Conservation (phyloP, 2,797 vertebrate species). For the Acipenser transmontanus region DNA sequence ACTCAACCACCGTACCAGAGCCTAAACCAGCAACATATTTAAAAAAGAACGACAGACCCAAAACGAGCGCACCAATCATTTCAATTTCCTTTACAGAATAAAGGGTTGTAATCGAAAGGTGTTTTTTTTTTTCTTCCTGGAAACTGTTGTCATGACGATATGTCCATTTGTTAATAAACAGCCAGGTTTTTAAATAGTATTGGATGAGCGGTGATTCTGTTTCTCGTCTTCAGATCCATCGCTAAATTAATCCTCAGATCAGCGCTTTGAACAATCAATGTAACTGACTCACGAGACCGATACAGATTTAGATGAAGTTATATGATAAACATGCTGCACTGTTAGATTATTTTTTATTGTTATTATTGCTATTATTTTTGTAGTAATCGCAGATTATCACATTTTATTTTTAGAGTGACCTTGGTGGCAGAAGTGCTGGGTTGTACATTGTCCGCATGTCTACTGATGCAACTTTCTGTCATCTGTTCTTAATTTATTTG, state of each 20-base stretch:
- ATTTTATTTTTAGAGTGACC: too few species aligned
- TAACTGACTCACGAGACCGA: conserved; percentile 24
- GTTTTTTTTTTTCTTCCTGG: conserved; percentile 20
- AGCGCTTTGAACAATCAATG: conserved; percentile 33
- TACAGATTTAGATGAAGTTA: neutral
- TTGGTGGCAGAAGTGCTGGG: too few species aligned
- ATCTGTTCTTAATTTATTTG: too few species aligned
- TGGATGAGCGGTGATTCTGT: conserved; percentile 34
- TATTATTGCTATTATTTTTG: too few species aligned
- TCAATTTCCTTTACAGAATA: conserved; percentile 49
- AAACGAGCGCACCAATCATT: conserved; percentile 42
- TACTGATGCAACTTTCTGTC: too few species aligned
- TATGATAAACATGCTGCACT: neutral
- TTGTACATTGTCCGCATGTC: too few species aligned
- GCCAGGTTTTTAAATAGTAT: conserved; percentile 36
- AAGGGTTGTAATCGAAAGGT: conserved; percentile 21
- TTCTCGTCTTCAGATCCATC: conserved; percentile 40
- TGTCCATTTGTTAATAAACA: conserved; percentile 36
- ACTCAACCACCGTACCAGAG: neutral
- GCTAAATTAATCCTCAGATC: conserved; percentile 46
- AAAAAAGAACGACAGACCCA: neutral
- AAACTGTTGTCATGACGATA: conserved; percentile 47
- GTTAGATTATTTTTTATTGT: too few species aligned
- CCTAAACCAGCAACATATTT: neutral
- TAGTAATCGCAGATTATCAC: too few species aligned